Conservation (phyloP, 2,113 vertebrate genomes). For the Melanostigma gelatinosum region DNA sequence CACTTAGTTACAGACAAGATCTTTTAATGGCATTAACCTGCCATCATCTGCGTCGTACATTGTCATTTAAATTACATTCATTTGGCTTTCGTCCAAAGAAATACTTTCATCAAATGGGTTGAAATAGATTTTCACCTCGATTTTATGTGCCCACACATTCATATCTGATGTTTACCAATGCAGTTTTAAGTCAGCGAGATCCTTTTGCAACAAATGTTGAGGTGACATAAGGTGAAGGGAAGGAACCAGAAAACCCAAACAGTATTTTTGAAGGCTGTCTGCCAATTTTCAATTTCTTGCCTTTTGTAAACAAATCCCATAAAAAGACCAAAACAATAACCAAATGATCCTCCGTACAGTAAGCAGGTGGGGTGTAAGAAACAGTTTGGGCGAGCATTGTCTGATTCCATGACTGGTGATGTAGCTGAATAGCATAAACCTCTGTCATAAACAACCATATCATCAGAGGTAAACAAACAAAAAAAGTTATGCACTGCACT, state of each 20-base stretch:
- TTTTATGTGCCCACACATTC: neutral
- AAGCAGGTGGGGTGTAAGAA: neutral
- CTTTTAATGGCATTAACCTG: neutral
- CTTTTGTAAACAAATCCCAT: neutral
- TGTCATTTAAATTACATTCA: neutral
- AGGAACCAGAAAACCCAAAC: neutral
- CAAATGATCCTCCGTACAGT: neutral
- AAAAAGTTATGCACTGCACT: conserved; percentile 48
- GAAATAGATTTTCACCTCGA: neutral
- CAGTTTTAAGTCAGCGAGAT: neutral
- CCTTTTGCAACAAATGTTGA: neutral
- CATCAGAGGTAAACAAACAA: conserved; percentile 25
- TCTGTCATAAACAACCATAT: conserved; percentile 52
- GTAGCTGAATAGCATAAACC: conserved; percentile 20
- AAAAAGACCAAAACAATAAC: neutral
- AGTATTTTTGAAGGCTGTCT: neutral
- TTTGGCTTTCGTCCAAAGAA: neutral
- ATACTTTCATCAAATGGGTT: neutral
- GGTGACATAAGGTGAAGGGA: neutral
- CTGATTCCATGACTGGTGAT: conserved; percentile 12
- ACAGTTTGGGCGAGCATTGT: conserved; percentile 2
- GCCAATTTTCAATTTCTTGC: neutral
- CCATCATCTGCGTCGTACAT: neutral
- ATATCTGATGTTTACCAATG: neutral
- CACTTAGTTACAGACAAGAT: neutral